Percentiles rank a stretch among this genome's conserved stretches.
These are phyloP conservation scores for Phenganax subtilis DNA, from an alignment of 92 coral and sea anemone genomes.

Conservation along the genomic window DNA sequence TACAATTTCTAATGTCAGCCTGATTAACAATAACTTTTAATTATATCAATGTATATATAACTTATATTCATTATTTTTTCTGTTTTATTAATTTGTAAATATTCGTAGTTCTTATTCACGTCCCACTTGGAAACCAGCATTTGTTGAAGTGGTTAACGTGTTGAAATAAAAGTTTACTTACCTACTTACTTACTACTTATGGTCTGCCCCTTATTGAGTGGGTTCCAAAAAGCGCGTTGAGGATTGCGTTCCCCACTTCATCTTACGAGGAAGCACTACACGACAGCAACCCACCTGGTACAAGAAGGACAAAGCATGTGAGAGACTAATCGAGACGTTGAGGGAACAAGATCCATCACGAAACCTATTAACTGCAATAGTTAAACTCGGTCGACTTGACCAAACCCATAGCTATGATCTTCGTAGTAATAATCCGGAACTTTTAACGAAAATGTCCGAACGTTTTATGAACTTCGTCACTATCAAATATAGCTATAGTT, in stretches of 20 bases:
- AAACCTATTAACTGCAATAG: conserved; percentile 28
- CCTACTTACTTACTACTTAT: no score
- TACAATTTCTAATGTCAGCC: no score
- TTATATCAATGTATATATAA: no score
- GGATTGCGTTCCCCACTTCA: not conserved
- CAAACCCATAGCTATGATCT: conserved; percentile 30
- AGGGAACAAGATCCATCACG: not conserved
- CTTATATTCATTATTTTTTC: no score
- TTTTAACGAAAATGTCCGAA: not conserved
- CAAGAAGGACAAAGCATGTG: not conserved
- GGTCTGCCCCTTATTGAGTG: not conserved
- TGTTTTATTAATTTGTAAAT: no score
- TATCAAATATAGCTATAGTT: no score
- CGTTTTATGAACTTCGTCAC: not conserved
- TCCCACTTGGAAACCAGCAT: no score
- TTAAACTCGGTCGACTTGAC: conserved; percentile 29
- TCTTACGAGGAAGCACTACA: not conserved
- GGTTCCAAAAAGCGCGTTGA: not conserved
- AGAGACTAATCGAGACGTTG: not conserved
- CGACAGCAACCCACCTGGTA: no score
- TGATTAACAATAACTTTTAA: no score
- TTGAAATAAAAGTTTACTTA: no score
- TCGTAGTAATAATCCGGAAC: conserved; percentile 19
- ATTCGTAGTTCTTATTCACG: no score
- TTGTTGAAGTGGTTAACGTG: no score